phyloP scores from a whole-genome alignment of 2,888 invertebrate species.

The Philhelius pedissequus region DNA sequence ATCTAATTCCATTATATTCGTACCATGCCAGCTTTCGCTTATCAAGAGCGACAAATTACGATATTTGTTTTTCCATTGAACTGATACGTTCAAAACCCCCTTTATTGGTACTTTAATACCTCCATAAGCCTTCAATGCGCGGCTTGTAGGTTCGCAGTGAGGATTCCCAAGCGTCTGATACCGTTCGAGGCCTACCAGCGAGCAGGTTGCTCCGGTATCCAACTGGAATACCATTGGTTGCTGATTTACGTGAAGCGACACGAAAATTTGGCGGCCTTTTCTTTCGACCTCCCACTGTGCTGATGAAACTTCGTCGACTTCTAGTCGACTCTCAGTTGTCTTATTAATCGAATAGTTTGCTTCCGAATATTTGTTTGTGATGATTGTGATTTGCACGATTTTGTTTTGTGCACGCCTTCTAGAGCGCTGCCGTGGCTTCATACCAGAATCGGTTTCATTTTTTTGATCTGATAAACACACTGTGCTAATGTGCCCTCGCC shows the following conservation, averaged over 20 bases:
- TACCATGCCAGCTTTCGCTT: background rate
- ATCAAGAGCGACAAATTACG: background rate
- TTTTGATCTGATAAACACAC: background rate
- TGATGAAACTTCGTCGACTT: background rate
- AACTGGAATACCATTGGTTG: background rate
- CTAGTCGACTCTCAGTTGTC: background rate
- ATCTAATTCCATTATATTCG: background rate
- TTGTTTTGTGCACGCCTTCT: background rate
- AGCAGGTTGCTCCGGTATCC: constrained; percentile 13
- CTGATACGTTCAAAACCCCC: background rate
- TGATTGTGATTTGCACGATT: background rate
- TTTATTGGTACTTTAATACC: background rate
- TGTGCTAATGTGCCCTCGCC: background rate
- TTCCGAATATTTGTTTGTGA: background rate
- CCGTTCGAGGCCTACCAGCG: background rate
- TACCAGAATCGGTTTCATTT: background rate
- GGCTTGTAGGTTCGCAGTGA: background rate
- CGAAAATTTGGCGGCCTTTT: background rate
- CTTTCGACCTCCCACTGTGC: background rate
- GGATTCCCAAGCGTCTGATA: background rate
- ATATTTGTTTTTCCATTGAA: background rate
- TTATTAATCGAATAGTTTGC: background rate
- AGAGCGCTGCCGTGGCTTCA: background rate
- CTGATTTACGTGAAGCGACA: constrained; percentile 10
- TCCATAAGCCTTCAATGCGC: background rate